These are phyloP conservation scores for Alviniconcha marisindica DNA, from an alignment of 1,140 invertebrate species.

Conservation along the genomic window DNA sequence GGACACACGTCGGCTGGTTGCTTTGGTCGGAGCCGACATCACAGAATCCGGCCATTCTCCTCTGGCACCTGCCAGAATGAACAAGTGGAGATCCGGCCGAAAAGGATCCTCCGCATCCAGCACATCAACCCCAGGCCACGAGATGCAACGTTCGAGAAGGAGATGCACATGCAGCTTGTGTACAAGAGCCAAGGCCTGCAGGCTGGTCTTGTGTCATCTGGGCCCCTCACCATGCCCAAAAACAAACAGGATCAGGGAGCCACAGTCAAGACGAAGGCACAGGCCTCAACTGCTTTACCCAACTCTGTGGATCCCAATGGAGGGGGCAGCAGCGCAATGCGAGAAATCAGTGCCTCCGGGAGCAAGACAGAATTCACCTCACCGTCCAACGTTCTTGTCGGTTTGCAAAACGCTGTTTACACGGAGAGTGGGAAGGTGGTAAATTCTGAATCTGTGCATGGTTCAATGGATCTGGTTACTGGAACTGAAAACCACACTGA, in stretches of 20 bases:
- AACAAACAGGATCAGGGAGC: not conserved
- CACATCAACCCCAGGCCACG: slow-evolving; percentile 63
- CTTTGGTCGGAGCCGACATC: slow-evolving; percentile 17
- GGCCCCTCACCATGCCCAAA: slow-evolving; percentile 38
- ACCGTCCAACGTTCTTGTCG: not conserved
- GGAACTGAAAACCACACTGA: not conserved
- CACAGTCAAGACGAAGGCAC: not conserved
- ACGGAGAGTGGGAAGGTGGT: not conserved
- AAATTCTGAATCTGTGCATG: no score
- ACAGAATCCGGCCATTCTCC: slow-evolving; percentile 52
- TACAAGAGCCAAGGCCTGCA: slow-evolving; percentile 44
- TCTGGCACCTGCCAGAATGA: slow-evolving; percentile 34
- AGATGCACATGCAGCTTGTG: slow-evolving; percentile 56
- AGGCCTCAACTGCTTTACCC: not conserved
- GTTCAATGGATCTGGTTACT: no score
- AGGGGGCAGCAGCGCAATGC: not conserved
- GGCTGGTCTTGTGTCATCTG: slow-evolving; percentile 31
- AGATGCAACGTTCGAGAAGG: slow-evolving; percentile 64
- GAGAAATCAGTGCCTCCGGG: slow-evolving; percentile 14
- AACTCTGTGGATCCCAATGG: not conserved
- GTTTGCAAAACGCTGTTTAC: not conserved
- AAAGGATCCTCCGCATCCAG: slow-evolving; percentile 59
- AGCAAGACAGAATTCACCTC: not conserved
- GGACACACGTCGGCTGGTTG: not conserved
- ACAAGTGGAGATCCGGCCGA: slow-evolving; percentile 60